Evolutionary conservation across 1,140 invertebrate species (phyloP).

Genomic region (Diprion similis): DNA sequence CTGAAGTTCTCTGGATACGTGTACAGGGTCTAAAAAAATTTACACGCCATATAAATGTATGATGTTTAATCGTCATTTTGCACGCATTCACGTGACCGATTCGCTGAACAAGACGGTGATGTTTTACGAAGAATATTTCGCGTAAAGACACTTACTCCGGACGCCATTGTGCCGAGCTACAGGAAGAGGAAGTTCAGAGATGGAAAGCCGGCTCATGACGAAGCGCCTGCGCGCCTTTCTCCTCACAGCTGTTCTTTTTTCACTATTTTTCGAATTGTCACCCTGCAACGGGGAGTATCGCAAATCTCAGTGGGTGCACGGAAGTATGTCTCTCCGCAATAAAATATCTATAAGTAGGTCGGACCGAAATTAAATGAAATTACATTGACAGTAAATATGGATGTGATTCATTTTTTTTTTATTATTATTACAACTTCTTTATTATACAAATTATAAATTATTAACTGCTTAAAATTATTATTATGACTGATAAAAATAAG

Average conservation of each 20-base stretch:
- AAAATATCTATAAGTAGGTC: background rate
- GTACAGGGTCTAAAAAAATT: slow-evolving; percentile 88
- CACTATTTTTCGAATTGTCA: background rate
- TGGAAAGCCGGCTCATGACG: slow-evolving; percentile 47
- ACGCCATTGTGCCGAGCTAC: slow-evolving; percentile 61
- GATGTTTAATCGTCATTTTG: slow-evolving; percentile 14
- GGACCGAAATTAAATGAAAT: background rate
- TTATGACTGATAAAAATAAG: too few species aligned
- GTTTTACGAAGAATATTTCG: slow-evolving; percentile 52
- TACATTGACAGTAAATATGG: background rate
- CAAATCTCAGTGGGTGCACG: background rate
- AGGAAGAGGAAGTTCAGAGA: slow-evolving; percentile 54
- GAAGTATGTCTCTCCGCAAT: background rate
- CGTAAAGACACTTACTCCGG: slow-evolving; percentile 62
- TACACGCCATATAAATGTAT: slow-evolving; percentile 18
- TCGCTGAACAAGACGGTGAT: slow-evolving; percentile 41
- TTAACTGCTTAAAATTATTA: too few species aligned
- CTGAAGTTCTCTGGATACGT: slow-evolving; percentile 96
- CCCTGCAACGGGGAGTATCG: background rate
- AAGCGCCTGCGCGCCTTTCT: slow-evolving; percentile 12
- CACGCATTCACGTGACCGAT: slow-evolving; percentile 21
- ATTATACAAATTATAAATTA: slow-evolving; percentile 10
- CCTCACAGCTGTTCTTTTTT: background rate
- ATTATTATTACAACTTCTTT: background rate
- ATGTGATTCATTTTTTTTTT: background rate